Base-by-base conservation (phyloP, 2,113 vertebrate genomes). In the Dicrurus megarhynchus region DNA sequence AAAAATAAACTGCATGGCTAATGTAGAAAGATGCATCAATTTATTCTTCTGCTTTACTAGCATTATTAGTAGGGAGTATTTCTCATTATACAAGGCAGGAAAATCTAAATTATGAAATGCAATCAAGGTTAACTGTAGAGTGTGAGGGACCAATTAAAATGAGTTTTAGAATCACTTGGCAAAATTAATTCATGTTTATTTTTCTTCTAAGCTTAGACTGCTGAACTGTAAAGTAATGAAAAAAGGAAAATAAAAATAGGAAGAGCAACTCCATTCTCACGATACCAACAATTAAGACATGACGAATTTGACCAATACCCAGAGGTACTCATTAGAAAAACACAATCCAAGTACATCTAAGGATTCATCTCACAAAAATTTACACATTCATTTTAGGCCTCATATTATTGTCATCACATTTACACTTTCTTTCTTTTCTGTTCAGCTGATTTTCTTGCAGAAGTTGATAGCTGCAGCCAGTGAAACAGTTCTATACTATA, bases 141-240 rank as follows among this genome's bases (percentile, higher is more conserved):
- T 87, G 52, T 84, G 88, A 85, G 61, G 32, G 17, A 91, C 95
- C 96, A 94, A 96, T 97, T 94, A 91, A 88, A 85, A 86, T 68
- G n/a, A 93, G 76, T 69, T 91, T 96, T 78, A 87, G 87, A 95
- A 82, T 87, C 81, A 90, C 60, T 91, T 61, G 53, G 14, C 56
- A 95, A 95, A 97, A 95, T 84, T 78, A 96, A 94, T 94, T 96
- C 63, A 63, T 94, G 92, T 37, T 78, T 94, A 65, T 93, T 86
- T 95, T 88, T 46, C 35, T 80, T 93, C 77, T 84, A 93, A 95
- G 70, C 60, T 94, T 84, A 87, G 55, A 90, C 61, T 95, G 74
- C 52, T 93, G 83, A 96, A 75, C 39, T 83, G 75, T 84, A 95
- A 97, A 93, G 76, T 96, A 21, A 93, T 77, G 65, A 84, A 92